phyloP scores from a whole-genome alignment of 2,888 invertebrate genomes.

The Leucophenga maculata region DNA sequence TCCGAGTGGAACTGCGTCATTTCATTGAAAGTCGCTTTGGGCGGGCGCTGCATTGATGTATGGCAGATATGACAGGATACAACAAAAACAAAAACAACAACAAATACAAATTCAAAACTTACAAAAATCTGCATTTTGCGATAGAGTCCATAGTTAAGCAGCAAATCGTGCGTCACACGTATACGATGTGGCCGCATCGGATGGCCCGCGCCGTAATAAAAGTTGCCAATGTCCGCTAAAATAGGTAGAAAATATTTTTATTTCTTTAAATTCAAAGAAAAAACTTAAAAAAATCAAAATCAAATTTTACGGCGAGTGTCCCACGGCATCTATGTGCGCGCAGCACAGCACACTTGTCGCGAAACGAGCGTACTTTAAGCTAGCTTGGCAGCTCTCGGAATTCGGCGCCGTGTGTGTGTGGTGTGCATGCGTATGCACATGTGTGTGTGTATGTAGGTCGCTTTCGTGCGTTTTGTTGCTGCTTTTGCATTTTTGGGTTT shows the following conservation, averaged over 20 bases:
- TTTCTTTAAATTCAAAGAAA: neutral
- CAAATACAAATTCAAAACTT: slow-evolving; percentile 75
- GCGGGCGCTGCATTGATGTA: slow-evolving; percentile 91
- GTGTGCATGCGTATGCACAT: too few relatives aligned
- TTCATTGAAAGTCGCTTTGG: slow-evolving; percentile 98
- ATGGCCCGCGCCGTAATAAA: slow-evolving; percentile 99
- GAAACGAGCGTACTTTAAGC: slow-evolving; percentile 26
- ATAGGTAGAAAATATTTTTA: slow-evolving; percentile 46
- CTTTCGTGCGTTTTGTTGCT: too few relatives aligned
- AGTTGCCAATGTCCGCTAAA: slow-evolving; percentile 98
- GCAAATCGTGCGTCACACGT: slow-evolving; percentile 99
- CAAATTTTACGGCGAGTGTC: slow-evolving; percentile 35
- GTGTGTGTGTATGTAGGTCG: neutral
- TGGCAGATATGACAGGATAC: too few relatives aligned
- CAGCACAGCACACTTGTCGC: slow-evolving; percentile 35
- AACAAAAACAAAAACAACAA: too few relatives aligned
- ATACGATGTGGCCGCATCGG: slow-evolving; percentile 99
- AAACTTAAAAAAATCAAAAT: slow-evolving; percentile 38
- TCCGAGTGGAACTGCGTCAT: slow-evolving; percentile 99
- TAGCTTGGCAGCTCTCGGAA: too few relatives aligned
- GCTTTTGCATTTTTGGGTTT: too few relatives aligned
- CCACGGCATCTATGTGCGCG: slow-evolving; percentile 45
- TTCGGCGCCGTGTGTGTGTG: slow-evolving; percentile 28
- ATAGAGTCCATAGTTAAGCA: slow-evolving; percentile 98
- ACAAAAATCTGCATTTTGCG: slow-evolving; percentile 99